Conservation (phyloP, 2,113 vertebrate species). For the Morone saxatilis region DNA sequence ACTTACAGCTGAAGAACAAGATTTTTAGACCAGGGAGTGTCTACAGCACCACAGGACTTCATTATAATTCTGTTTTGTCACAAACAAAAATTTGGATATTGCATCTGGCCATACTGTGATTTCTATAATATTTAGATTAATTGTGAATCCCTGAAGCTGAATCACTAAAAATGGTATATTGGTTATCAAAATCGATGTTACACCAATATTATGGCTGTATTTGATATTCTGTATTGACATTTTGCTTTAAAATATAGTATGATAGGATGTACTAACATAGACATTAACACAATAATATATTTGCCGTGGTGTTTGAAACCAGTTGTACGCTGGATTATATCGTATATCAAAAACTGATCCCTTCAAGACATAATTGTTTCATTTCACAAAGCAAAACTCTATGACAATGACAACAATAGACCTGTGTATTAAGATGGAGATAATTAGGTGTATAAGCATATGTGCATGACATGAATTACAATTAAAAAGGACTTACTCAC, state of each 20-base stretch:
- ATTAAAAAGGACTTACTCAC: not conserved
- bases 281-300: not conserved
- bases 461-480: conserved; percentile 10
- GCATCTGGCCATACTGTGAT: no score
- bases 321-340: not conserved
- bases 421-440: not conserved
- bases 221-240: not conserved
- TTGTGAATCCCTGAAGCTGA: no score
- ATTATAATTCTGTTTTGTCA: no score
- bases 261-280: not conserved
- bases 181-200: not conserved
- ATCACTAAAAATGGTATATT: not conserved
- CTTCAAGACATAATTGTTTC: not conserved
- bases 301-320: not conserved
- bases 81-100: no score
- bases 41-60: no score
- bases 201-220: not conserved
- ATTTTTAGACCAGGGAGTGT: no score
- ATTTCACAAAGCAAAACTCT: not conserved
- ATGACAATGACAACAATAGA: not conserved
- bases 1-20: no score
- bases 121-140: no score
- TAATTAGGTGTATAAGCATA: conserved; percentile 9
- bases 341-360: not conserved
- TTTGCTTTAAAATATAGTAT: not conserved